Evolutionary conservation across 2,888 invertebrate species (phyloP), one percentile per base, ranked within the genome.

Genomic region (Lissonota sp.): DNA sequence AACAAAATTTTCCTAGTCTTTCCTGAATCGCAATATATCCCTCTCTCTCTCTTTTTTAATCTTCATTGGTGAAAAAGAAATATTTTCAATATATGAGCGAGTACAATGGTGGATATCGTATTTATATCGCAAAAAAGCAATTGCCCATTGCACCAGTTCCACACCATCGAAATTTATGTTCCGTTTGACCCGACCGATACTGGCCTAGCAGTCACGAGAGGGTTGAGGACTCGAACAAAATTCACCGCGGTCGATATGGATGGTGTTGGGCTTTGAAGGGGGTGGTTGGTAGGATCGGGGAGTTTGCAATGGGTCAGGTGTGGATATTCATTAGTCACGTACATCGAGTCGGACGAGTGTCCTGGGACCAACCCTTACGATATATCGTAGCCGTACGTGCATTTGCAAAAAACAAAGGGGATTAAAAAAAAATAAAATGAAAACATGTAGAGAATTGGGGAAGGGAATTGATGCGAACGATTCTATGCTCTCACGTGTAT

Each of bases 301-400:
- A n/a, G 10, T 26, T 26, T 1, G 12, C 40, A 49, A 55, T 37
- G 62, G 63, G 44, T 49, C 67, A 49, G 1, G 67, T 49, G 53
- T 42, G 66, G 42, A 46, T 57, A 66, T 76, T 67, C 46, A 76
- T 80, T 71, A 76, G 64, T 66, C 60, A 53, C 62, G 26, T 71
- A 71, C 70, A 71, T 14, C 64, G 44, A 12, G 5, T 58, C 8
- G 55, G 70, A 79, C 58, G 57, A 53, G 39, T 26, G 40, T 71
- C 67, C 55, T 57, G 72, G 67, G 72, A 72, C 16, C 7, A 39
- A 53, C 53, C 53, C 55, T 62, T 63, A 67, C 76, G 80, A 53
- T 12, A 79, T 66, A 76, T 72, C 62, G 40, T 3, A 60, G 62
- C 6, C 14, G 14, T n/a, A 67, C 42, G 60, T 40, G 71, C 12